Evolutionary conservation across 1,140 invertebrate species (phyloP).

Genomic region (Leptopilina boulardi): DNA sequence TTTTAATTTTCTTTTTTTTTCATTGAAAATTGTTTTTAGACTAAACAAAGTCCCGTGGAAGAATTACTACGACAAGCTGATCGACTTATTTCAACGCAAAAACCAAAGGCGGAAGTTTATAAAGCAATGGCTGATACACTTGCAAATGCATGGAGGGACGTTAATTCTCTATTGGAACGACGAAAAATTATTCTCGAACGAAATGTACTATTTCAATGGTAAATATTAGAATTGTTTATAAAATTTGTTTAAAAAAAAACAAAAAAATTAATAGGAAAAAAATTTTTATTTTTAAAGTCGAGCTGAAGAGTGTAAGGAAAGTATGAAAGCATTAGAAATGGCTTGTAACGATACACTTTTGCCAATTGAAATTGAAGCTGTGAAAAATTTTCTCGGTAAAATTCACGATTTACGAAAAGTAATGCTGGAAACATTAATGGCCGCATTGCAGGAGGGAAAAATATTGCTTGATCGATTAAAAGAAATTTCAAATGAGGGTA

Average conservation of each 20-base stretch:
- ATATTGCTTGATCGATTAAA: constrained; percentile 82
- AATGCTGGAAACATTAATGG: constrained; percentile 86
- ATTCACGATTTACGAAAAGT: constrained; percentile 81
- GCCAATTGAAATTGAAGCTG: constrained; percentile 82
- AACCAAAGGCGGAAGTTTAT: constrained; percentile 87
- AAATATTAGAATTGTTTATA: constrained; percentile 37
- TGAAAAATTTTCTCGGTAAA: constrained; percentile 80
- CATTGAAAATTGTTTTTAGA: constrained; percentile 79
- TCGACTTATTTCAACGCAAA: constrained; percentile 87
- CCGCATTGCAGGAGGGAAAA: constrained; percentile 87
- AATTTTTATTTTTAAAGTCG: constrained; percentile 73
- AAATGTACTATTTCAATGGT: constrained; percentile 84
- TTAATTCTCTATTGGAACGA: constrained; percentile 87
- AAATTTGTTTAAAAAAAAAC: constrained; percentile 11
- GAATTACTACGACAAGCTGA: constrained; percentile 92
- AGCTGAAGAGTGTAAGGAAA: constrained; percentile 82
- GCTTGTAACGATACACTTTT: constrained; percentile 80
- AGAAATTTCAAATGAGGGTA: constrained; percentile 81
- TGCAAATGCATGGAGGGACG: constrained; percentile 91
- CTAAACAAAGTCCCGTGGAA: constrained; percentile 93
- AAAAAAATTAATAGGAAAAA: background rate
- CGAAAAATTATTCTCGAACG: constrained; percentile 87
- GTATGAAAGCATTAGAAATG: constrained; percentile 82
- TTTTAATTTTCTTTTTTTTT: background rate
- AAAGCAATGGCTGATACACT: constrained; percentile 94